Percentiles rank a stretch among this genome's conserved stretches.
These are phyloP conservation scores for Todiramphus chloris DNA, from an alignment of 2,113 vertebrate species.

Conservation along the genomic window DNA sequence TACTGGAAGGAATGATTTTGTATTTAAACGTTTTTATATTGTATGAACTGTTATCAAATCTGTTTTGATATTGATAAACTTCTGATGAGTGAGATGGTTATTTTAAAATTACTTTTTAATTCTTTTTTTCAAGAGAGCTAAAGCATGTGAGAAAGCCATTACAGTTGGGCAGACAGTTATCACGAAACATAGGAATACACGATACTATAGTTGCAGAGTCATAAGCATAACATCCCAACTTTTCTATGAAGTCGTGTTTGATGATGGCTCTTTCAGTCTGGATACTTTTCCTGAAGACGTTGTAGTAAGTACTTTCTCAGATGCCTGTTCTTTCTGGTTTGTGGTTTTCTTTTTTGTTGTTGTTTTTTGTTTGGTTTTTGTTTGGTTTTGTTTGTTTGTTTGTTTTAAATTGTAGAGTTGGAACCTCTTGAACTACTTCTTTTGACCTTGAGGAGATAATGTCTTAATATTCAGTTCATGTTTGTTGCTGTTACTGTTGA, in stretches of 20 bases:
- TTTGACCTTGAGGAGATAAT: neutral
- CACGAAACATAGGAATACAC: conserved; percentile 91
- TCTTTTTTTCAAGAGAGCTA: conserved; percentile 78
- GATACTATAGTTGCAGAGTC: conserved; percentile 94
- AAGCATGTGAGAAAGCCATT: conserved; percentile 78
- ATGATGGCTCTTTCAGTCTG: conserved; percentile 94
- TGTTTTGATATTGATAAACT: neutral
- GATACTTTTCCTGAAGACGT: conserved; percentile 98
- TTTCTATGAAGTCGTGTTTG: conserved; percentile 96
- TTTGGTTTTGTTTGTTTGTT: neutral
- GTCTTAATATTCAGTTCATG: conserved; percentile 14
- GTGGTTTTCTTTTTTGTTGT: neutral
- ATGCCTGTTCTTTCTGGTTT: neutral
- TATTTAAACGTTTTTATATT: neutral
- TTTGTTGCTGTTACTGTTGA: conserved; percentile 12
- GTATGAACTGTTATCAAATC: neutral
- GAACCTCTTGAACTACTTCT: neutral
- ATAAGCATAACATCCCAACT: conserved; percentile 86
- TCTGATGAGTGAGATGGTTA: neutral
- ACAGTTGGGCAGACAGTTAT: conserved; percentile 92
- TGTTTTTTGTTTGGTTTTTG: neutral
- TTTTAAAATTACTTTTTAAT: neutral
- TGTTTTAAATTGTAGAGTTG: neutral
- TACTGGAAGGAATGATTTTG: neutral
- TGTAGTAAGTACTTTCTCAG: conserved; percentile 81